Percentiles rank a stretch among this genome's conserved stretches.
phyloP scores from a whole-genome alignment of 2,113 vertebrate species.

The Brienomyrus longianalis region DNA sequence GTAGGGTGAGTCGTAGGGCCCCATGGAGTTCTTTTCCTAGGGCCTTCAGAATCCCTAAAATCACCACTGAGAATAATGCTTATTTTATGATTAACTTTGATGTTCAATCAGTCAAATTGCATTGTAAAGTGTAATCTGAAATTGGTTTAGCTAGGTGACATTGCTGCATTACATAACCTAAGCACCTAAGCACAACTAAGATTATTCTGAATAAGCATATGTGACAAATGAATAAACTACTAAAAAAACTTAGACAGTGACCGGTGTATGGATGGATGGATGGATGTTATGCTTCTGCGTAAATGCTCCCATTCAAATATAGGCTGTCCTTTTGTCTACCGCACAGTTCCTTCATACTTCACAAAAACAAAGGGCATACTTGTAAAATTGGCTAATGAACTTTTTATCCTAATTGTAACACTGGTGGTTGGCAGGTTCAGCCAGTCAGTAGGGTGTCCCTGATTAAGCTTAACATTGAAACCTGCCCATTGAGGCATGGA shows the following conservation, averaged over 20 bases:
- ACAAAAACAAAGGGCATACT: background rate
- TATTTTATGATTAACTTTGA: background rate
- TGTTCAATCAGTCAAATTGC: background rate
- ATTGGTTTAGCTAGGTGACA: background rate
- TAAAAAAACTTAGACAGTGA: background rate
- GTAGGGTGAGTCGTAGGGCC: background rate
- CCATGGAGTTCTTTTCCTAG: background rate
- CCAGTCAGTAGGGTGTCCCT: background rate
- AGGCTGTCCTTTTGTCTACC: background rate
- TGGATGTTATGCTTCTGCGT: background rate
- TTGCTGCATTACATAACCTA: background rate
- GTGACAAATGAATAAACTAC: background rate
- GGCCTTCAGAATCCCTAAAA: background rate
- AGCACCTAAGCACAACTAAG: background rate
- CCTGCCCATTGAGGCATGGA: background rate
- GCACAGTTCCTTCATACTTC: background rate
- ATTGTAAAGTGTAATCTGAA: background rate
- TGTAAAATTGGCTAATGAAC: background rate
- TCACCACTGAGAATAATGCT: background rate
- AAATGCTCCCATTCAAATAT: background rate
- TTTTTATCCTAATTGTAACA: background rate
- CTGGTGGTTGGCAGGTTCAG: background rate
- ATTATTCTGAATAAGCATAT: background rate
- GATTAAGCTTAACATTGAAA: background rate
- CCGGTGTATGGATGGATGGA: background rate